Evolutionary conservation across 2,797 vertebrate species (phyloP).

Genomic region (Sebastiscus albofasciatus): DNA sequence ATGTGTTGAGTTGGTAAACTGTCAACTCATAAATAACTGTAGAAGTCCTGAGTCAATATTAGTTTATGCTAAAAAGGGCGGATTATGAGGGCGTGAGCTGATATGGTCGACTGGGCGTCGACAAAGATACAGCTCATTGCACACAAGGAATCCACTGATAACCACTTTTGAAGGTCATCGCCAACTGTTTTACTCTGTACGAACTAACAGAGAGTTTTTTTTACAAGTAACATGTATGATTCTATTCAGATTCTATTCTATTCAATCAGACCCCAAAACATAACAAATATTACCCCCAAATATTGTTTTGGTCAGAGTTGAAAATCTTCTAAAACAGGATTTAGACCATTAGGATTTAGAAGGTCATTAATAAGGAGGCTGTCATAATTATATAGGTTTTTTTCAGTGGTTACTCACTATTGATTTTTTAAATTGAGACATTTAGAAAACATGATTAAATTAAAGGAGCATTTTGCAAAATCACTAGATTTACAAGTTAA

Average conservation of each 20-base stretch:
- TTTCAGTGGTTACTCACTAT: neutral
- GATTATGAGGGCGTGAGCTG: conserved; percentile 52
- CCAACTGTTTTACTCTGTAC: neutral
- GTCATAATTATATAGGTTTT: neutral
- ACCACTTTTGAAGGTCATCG: neutral
- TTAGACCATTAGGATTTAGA: neutral
- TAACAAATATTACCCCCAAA: neutral
- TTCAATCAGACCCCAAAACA: neutral
- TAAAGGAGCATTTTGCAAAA: neutral
- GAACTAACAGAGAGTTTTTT: neutral
- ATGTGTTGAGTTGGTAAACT: neutral
- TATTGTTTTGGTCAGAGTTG: neutral
- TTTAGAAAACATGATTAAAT: neutral
- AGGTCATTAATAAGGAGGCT: neutral
- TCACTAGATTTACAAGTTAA: neutral
- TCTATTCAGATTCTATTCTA: neutral
- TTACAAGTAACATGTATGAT: neutral
- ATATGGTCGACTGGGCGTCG: conserved; percentile 33
- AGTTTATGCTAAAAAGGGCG: conserved; percentile 28
- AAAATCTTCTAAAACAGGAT: neutral
- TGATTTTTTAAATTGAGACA: neutral
- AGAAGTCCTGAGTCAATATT: conserved; percentile 31
- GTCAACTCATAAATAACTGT: neutral
- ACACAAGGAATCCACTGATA: conserved; percentile 57
- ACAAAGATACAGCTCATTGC: conserved; percentile 32